Conservation (phyloP, 2,113 vertebrate genomes). For the Burhinus oedicnemus region DNA sequence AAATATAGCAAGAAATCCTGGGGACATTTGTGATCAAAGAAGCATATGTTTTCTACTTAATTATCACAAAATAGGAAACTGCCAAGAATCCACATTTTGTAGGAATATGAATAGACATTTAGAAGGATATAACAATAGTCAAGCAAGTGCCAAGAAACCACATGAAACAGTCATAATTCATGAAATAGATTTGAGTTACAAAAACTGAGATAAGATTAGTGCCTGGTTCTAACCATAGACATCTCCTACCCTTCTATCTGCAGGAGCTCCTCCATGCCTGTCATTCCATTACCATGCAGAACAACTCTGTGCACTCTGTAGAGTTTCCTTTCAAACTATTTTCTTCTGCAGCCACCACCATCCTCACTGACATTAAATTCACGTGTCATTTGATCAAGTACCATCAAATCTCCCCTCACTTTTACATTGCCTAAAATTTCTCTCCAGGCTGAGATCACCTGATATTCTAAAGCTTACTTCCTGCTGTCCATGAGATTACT, state of each 20-base stretch:
- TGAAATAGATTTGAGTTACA: neutral
- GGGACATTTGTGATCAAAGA: neutral
- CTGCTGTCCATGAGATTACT: neutral
- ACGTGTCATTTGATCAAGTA: neutral
- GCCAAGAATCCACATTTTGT: neutral
- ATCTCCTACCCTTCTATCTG: neutral
- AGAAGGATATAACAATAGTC: neutral
- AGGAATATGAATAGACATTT: neutral
- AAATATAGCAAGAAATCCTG: neutral
- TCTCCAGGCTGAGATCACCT: neutral
- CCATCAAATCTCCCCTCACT: neutral
- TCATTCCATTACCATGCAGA: neutral
- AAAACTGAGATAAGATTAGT: neutral
- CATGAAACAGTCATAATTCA: neutral
- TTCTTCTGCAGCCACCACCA: neutral
- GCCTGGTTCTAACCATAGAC: neutral
- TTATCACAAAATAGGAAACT: neutral
- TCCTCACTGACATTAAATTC: neutral
- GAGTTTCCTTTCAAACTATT: neutral
- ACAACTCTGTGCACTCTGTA: neutral
- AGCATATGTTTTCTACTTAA: neutral
- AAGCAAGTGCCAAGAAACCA: neutral
- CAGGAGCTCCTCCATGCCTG: neutral
- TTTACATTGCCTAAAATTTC: neutral
- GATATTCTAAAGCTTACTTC: neutral